Percentiles rank a stretch among this genome's conserved stretches.
Evolutionary conservation across 2,113 vertebrate genomes (phyloP).

Genomic region (Mugil cephalus): DNA sequence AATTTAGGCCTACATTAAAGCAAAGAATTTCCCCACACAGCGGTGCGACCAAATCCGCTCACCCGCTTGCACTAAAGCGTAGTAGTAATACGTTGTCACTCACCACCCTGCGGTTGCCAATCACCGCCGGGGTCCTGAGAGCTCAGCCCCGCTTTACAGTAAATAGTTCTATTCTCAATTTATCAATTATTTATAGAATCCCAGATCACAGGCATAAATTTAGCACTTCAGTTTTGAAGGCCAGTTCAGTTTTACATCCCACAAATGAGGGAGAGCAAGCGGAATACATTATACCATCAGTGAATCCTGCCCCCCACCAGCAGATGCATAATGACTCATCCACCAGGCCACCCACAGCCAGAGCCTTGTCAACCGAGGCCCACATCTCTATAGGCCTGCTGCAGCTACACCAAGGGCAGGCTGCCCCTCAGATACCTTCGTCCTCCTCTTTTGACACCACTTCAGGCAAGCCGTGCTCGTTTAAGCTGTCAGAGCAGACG

Average conservation of each 20-base stretch:
- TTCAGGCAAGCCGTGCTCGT: conserved; percentile 53
- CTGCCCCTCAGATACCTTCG: conserved; percentile 36
- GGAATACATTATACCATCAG: conserved; percentile 23
- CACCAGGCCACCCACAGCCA: conserved; percentile 15
- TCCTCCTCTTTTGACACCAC: conserved; percentile 49
- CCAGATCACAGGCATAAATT: conserved; percentile 54
- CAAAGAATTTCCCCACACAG: neutral
- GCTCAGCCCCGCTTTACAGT: conserved; percentile 45
- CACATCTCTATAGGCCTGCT: conserved; percentile 26
- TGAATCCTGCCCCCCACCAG: conserved; percentile 4
- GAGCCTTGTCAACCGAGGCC: conserved; percentile 29
- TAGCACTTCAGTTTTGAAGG: conserved; percentile 15
- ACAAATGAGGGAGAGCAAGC: conserved; percentile 7
- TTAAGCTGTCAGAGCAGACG: conserved; percentile 49
- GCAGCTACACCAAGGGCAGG: conserved; percentile 35
- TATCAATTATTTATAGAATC: conserved; percentile 67
- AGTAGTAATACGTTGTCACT: conserved; percentile 33
- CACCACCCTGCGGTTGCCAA: conserved; percentile 7
- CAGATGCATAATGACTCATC: conserved; percentile 54
- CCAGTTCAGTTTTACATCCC: conserved; percentile 28
- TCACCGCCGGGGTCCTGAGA: conserved; percentile 27
- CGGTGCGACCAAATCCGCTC: conserved; percentile 16
- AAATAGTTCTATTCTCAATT: conserved; percentile 50
- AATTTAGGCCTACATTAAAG: conserved; percentile 9
- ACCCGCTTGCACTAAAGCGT: conserved; percentile 2